phyloP scores from a whole-genome alignment of 2,888 invertebrate species.

The Caenorhabditis auriculariae region DNA sequence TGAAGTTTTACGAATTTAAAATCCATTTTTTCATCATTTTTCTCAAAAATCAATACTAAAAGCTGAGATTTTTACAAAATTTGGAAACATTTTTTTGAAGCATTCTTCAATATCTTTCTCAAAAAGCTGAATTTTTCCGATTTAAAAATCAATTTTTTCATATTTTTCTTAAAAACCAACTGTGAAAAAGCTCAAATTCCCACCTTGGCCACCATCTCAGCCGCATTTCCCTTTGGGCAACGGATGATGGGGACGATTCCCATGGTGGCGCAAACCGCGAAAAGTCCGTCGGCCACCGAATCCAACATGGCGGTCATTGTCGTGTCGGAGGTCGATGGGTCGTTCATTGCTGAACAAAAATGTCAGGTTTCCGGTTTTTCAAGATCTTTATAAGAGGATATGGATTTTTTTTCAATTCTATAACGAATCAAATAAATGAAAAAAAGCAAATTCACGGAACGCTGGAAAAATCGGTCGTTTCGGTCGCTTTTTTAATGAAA shows the following conservation, averaged over 20 bases:
- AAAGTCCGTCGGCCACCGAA: conserved; percentile 89
- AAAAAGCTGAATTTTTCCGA: conserved; percentile 3
- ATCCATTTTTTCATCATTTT: too few relatives aligned
- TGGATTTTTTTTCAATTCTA: too few relatives aligned
- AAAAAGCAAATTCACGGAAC: too few relatives aligned
- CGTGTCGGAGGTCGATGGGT: conserved; percentile 71
- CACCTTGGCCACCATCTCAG: conserved; percentile 87
- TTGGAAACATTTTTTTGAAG: not conserved
- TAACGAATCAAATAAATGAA: too few relatives aligned
- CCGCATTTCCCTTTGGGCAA: conserved; percentile 90
- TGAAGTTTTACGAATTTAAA: too few relatives aligned
- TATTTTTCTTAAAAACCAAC: not conserved
- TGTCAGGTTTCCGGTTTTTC: too few relatives aligned
- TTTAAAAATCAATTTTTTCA: conserved; percentile 2
- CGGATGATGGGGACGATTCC: conserved; percentile 89
- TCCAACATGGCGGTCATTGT: conserved; percentile 94
- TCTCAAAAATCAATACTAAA: not conserved
- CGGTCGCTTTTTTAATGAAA: too few relatives aligned
- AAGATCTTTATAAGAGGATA: too few relatives aligned
- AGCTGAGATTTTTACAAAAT: not conserved
- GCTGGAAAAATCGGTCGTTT: too few relatives aligned
- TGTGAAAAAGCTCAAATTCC: not conserved
- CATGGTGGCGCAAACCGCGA: conserved; percentile 94
- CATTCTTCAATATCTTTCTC: not conserved
- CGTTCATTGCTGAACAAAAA: conserved; percentile 49